Evolutionary conservation across 2,888 invertebrate species (phyloP).

Genomic region (Pterostichus niger): DNA sequence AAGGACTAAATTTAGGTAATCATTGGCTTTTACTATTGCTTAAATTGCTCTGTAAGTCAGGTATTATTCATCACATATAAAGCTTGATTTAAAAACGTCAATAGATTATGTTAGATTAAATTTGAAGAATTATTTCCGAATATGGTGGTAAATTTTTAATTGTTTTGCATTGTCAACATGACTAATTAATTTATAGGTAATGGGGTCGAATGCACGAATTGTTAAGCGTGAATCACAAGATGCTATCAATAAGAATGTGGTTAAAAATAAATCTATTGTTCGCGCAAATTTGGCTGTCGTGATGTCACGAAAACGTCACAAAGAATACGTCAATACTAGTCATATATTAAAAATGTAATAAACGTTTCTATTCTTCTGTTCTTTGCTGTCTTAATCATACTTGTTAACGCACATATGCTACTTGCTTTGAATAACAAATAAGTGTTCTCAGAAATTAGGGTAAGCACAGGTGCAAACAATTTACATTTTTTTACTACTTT

Average conservation of each 20-base stretch:
- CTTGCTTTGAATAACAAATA: slow-evolving; percentile 27
- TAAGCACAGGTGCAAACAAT: neutral
- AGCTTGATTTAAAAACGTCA: too few relatives aligned
- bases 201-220: slow-evolving; percentile 21
- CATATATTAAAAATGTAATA: slow-evolving; percentile 50
- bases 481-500: neutral
- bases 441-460: slow-evolving; percentile 1
- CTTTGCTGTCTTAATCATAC: slow-evolving; percentile 25
- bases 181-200: slow-evolving; percentile 47
- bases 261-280: slow-evolving; percentile 48
- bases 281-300: slow-evolving; percentile 34
- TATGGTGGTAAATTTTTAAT: neutral
- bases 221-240: slow-evolving; percentile 21
- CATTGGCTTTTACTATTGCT: too few relatives aligned
- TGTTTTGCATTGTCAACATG: slow-evolving; percentile 4
- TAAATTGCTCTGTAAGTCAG: too few relatives aligned
- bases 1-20: too few relatives aligned
- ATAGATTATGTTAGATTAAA: too few relatives aligned
- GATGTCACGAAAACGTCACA: slow-evolving; percentile 28
- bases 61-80: too few relatives aligned
- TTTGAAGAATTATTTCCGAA: neutral
- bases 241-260: slow-evolving; percentile 26
- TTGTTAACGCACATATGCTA: slow-evolving; percentile 17
- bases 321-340: slow-evolving; percentile 34
- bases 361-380: slow-evolving; percentile 48